phyloP scores from a whole-genome alignment of 2,888 invertebrate genomes.

The Cryptus viduatorius region DNA sequence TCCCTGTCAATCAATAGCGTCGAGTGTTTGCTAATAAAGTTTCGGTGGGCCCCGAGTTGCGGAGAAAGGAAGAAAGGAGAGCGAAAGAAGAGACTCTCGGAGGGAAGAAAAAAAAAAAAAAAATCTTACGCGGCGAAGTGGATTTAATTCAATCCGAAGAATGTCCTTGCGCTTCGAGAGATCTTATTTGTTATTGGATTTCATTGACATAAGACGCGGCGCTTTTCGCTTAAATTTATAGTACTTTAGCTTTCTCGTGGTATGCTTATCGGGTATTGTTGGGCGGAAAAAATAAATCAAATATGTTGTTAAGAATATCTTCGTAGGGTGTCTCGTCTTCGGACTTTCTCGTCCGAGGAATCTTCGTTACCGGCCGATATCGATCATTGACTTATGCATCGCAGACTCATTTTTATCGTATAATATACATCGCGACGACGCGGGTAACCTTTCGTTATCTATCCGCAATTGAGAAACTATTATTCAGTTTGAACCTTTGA shows the following conservation, averaged over 20 bases:
- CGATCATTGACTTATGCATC: conserved; percentile 21
- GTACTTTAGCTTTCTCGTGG: no score
- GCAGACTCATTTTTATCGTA: conserved; percentile 9
- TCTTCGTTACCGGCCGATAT: neutral
- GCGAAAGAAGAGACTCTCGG: neutral
- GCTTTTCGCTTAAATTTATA: neutral
- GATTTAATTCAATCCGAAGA: conserved; percentile 32
- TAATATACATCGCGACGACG: conserved; percentile 37
- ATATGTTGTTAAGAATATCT: neutral
- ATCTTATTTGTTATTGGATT: conserved; percentile 24
- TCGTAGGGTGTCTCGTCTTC: conserved; percentile 5
- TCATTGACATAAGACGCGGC: neutral
- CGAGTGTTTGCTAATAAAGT: conserved; percentile 35
- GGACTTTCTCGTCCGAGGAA: conserved; percentile 42
- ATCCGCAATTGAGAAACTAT: conserved; percentile 48
- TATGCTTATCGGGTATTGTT: no score
- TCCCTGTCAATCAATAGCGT: conserved; percentile 47
- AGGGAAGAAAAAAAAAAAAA: neutral
- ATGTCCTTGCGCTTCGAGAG: conserved; percentile 5
- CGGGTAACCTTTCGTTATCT: conserved; percentile 58
- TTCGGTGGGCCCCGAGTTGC: conserved; percentile 14
- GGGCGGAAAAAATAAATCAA: no score
- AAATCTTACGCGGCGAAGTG: neutral
- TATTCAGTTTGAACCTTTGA: conserved; percentile 45
- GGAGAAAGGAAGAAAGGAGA: neutral